Evolutionary conservation across 2,113 vertebrate genomes (phyloP).

Genomic region (Boleophthalmus pectinirostris): DNA sequence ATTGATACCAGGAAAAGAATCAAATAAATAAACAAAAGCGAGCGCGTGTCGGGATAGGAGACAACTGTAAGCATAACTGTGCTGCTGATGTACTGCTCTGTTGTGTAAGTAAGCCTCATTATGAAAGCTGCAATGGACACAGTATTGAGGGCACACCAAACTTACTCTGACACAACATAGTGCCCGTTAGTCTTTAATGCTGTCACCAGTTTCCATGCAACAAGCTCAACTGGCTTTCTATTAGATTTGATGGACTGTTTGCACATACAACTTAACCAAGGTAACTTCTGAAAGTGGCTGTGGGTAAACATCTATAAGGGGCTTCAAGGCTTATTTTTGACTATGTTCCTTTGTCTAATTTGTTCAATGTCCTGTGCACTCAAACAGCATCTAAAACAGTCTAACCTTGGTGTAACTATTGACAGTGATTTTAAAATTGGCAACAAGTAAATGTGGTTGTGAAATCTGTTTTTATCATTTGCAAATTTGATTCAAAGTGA

Average conservation of each 20-base stretch:
- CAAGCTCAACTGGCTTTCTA: not conserved
- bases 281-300: not conserved
- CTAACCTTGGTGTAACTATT: no score
- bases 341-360: not conserved
- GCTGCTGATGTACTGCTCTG: slow-evolving; percentile 49
- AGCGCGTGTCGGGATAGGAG: slow-evolving; percentile 13
- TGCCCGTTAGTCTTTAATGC: slow-evolving; percentile 20
- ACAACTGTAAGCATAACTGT: slow-evolving; percentile 58
- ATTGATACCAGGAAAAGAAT: slow-evolving; percentile 67
- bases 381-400: not conserved
- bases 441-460: no score
- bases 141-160: slow-evolving; percentile 43
- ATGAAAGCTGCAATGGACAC: slow-evolving; percentile 37
- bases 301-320: not conserved
- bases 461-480: no score
- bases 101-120: slow-evolving; percentile 50
- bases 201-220: not conserved
- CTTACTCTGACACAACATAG: slow-evolving; percentile 22
- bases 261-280: not conserved
- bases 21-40: slow-evolving; percentile 31
- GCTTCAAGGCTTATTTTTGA: not conserved
- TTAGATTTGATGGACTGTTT: not conserved
- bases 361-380: not conserved
- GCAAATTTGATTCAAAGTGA: no score
- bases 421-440: no score